These are phyloP conservation scores for Ctenodactylus gundi DNA, from an alignment of 2,113 vertebrate genomes.

Conservation along the genomic window DNA sequence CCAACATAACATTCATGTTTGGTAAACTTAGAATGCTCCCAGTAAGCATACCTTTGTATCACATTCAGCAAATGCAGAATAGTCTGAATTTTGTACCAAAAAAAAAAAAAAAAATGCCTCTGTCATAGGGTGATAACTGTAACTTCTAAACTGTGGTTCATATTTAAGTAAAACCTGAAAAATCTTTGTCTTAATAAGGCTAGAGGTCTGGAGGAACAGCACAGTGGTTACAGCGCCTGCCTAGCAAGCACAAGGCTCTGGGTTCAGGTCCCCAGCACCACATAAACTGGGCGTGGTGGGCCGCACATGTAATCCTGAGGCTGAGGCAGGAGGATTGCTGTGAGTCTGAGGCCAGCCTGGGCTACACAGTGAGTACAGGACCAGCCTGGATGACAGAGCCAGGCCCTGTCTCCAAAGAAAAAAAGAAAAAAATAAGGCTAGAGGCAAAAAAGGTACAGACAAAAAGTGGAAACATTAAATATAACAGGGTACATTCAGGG, in stretches of 20 bases:
- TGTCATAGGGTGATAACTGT: not conserved
- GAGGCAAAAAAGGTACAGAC: slow-evolving; percentile 14
- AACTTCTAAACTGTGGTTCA: slow-evolving; percentile 51
- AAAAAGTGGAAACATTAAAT: not conserved
- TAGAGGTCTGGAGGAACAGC: too few species aligned
- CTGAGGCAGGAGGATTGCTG: too few species aligned
- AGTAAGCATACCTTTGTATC: not conserved
- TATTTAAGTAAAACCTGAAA: slow-evolving; percentile 41
- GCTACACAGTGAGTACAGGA: too few species aligned
- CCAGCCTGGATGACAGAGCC: too few species aligned
- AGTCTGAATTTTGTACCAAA: slow-evolving; percentile 1
- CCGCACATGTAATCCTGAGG: too few species aligned
- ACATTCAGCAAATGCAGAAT: not conserved
- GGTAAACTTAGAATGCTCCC: not conserved
- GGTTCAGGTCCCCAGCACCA: too few species aligned
- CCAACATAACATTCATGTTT: not conserved
- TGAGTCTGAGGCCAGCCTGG: too few species aligned
- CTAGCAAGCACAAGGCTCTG: too few species aligned
- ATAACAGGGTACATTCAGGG: too few species aligned
- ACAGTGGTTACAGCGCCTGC: too few species aligned
- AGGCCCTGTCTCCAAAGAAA: too few species aligned
- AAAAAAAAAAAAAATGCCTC: slow-evolving; percentile 15
- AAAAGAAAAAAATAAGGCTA: not conserved
- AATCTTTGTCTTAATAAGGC: slow-evolving; percentile 12
- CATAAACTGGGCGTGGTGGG: too few species aligned